Conservation (phyloP, 2,113 vertebrate genomes). For the Prolemur simus region DNA sequence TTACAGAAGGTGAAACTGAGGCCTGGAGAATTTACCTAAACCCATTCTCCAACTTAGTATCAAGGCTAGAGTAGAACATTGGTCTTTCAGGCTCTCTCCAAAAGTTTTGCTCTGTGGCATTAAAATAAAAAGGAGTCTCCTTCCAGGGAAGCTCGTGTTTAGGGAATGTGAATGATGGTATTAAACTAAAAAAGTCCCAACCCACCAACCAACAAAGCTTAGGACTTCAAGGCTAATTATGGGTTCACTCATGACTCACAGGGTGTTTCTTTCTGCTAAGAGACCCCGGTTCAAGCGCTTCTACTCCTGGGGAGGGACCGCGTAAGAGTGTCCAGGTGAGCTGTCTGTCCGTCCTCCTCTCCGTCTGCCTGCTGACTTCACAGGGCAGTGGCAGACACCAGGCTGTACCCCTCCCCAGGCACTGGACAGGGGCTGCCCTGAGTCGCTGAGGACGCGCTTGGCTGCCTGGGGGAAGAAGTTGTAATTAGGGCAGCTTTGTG, state of each 20-base stretch:
- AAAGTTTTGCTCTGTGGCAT: neutral
- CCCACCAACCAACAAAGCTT: constrained; percentile 35
- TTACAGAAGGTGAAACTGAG: neutral
- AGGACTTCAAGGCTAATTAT: constrained; percentile 33
- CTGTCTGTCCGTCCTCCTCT: neutral
- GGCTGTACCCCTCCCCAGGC: neutral
- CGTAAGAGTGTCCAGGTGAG: neutral
- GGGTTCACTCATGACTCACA: constrained; percentile 53
- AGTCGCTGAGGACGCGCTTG: neutral
- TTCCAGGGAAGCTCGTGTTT: neutral
- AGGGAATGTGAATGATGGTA: neutral
- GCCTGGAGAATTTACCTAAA: neutral
- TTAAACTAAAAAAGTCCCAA: neutral
- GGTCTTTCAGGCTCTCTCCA: neutral
- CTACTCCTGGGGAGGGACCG: constrained; percentile 11
- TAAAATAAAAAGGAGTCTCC: neutral
- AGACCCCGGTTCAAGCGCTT: neutral
- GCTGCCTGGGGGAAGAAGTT: neutral
- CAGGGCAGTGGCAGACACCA: neutral
- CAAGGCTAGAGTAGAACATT: neutral
- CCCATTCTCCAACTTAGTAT: neutral
- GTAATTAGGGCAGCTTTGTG: constrained; percentile 60
- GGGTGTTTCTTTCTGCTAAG: constrained; percentile 51
- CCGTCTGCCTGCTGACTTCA: neutral
- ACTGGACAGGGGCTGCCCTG: neutral